These are phyloP conservation scores for Piscicola geometra DNA, from an alignment of 2,888 invertebrate genomes.

Conservation along the genomic window DNA sequence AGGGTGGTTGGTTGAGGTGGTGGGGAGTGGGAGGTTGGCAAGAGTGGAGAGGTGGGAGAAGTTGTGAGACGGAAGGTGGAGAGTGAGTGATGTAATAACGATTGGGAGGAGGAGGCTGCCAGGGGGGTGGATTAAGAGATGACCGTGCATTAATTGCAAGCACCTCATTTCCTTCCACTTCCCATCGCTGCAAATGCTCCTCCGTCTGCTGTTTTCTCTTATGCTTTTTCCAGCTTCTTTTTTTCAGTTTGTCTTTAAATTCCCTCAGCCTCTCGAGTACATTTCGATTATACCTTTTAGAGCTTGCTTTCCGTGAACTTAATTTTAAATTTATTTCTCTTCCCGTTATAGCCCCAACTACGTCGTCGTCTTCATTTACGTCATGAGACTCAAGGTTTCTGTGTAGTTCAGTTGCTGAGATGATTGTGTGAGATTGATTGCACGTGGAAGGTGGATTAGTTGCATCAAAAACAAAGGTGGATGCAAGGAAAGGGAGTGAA, in stretches of 20 bases:
- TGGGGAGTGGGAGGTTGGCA: neutral
- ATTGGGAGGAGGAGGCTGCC: neutral
- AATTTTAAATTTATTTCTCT: too few relatives aligned
- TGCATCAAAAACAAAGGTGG: too few relatives aligned
- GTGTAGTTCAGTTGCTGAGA: too few relatives aligned
- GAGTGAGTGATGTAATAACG: neutral
- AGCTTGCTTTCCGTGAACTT: neutral
- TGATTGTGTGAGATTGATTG: too few relatives aligned
- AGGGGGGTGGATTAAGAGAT: neutral
- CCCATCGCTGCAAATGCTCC: too few relatives aligned
- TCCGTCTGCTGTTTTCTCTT: neutral
- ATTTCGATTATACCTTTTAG: neutral
- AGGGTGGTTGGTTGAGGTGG: neutral
- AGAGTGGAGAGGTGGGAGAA: too few relatives aligned
- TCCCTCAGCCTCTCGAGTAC: neutral
- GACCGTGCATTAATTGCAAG: neutral
- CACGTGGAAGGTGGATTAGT: too few relatives aligned
- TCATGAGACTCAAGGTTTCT: too few relatives aligned
- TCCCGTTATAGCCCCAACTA: too few relatives aligned
- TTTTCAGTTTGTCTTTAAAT: neutral
- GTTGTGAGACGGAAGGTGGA: neutral
- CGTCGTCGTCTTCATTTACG: too few relatives aligned
- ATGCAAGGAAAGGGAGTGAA: too few relatives aligned
- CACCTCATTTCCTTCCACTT: neutral
- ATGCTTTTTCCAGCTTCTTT: neutral